phyloP scores from a whole-genome alignment of 2,797 vertebrate genomes.

The Liasis olivaceus region DNA sequence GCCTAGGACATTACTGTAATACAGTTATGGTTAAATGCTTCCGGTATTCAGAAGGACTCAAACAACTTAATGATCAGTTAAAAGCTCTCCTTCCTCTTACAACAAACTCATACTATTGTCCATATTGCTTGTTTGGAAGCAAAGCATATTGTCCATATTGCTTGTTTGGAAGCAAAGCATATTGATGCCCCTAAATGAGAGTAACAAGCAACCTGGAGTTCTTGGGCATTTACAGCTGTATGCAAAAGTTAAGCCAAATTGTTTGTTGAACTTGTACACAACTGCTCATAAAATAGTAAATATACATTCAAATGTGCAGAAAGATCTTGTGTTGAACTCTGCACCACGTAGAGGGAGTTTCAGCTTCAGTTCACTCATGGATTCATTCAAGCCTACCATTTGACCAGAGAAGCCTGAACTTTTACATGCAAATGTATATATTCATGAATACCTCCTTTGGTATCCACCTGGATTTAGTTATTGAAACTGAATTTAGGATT shows the following conservation, averaged over 20 bases:
- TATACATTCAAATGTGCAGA: neutral
- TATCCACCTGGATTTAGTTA: too few relatives aligned
- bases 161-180: neutral
- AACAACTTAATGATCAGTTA: neutral
- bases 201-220: neutral
- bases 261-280: neutral
- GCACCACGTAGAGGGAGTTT: neutral
- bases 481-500: too few relatives aligned
- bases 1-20: neutral
- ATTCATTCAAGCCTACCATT: neutral
- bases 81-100: neutral
- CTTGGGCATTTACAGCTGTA: neutral
- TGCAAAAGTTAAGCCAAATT: neutral
- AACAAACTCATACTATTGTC: neutral
- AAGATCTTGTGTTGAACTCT: neutral
- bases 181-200: neutral
- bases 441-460: too few relatives aligned
- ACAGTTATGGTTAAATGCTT: neutral
- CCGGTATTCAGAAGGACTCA: neutral
- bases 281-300: neutral
- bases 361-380: neutral
- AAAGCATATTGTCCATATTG: too few relatives aligned
- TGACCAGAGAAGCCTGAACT: neutral
- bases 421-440: too few relatives aligned
- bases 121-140: neutral